Percentiles rank a stretch among this genome's conserved stretches.
Evolutionary conservation across 2,113 vertebrate species (phyloP).

Genomic region (Limanda limanda): DNA sequence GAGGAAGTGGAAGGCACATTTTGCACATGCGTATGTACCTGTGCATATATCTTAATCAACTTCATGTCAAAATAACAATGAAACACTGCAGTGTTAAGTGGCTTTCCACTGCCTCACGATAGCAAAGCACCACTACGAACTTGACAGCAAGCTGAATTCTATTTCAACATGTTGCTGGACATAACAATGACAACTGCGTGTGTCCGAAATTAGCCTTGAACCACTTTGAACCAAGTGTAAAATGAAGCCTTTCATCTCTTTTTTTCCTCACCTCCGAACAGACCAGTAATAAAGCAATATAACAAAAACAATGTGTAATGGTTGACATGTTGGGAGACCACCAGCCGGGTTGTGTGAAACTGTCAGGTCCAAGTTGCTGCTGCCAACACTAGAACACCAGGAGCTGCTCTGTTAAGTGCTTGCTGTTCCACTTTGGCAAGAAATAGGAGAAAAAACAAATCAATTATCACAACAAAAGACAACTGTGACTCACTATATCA

Average conservation of each 20-base stretch:
- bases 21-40: no score
- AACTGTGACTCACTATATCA: neutral
- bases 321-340: constrained; percentile 2
- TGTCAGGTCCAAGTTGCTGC: neutral
- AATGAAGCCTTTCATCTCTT: neutral
- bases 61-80: neutral
- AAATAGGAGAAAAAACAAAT: constrained; percentile 5
- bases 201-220: neutral
- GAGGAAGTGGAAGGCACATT: neutral
- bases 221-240: neutral
- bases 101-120: neutral
- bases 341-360: neutral
- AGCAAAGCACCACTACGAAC: neutral
- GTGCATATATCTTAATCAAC: no score
- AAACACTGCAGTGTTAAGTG: neutral
- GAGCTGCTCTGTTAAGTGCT: neutral
- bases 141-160: neutral
- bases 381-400: neutral
- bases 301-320: neutral
- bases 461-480: constrained; percentile 22
- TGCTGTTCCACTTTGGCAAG: neutral
- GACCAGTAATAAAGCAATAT: neutral
- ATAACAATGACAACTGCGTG: neutral
- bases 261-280: neutral
- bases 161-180: neutral